phyloP scores from a whole-genome alignment of 2,797 vertebrate species.

The Cheirogaleus major region DNA sequence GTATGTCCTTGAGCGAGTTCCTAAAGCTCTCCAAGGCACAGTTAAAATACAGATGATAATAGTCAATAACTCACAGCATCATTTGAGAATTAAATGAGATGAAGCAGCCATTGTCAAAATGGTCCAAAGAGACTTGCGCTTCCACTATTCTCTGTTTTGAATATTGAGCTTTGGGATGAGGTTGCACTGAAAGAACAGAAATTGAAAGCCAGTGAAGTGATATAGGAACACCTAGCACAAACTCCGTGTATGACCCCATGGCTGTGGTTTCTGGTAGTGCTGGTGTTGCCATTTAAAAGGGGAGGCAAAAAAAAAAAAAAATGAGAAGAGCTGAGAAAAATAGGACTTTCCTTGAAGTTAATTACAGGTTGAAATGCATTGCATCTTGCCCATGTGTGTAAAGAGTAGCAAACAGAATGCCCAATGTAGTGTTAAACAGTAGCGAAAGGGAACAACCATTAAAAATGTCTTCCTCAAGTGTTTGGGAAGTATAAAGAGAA shows the following conservation, averaged over 20 bases:
- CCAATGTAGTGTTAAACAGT: background rate
- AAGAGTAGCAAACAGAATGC: background rate
- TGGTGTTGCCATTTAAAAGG: background rate
- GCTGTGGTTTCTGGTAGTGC: background rate
- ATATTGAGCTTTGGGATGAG: background rate
- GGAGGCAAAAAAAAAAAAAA: background rate
- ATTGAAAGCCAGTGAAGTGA: background rate
- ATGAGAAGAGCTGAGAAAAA: background rate
- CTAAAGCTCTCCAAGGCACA: background rate
- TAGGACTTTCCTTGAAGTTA: background rate
- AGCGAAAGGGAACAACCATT: background rate
- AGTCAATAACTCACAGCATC: background rate
- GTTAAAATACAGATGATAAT: background rate
- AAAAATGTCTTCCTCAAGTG: background rate
- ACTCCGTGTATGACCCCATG: rapidly evolving
- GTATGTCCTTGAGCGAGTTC: background rate
- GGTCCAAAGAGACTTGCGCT: background rate
- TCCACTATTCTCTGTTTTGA: background rate
- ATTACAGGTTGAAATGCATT: background rate
- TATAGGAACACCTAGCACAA: background rate
- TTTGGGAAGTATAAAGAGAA: background rate
- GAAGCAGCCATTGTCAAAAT: background rate
- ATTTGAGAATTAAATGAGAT: background rate
- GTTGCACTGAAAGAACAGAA: background rate
- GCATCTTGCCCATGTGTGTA: background rate